Percentiles rank a stretch among this genome's conserved stretches.
Conservation (phyloP, 2,797 vertebrate species). For the Propithecus perrieri region DNA sequence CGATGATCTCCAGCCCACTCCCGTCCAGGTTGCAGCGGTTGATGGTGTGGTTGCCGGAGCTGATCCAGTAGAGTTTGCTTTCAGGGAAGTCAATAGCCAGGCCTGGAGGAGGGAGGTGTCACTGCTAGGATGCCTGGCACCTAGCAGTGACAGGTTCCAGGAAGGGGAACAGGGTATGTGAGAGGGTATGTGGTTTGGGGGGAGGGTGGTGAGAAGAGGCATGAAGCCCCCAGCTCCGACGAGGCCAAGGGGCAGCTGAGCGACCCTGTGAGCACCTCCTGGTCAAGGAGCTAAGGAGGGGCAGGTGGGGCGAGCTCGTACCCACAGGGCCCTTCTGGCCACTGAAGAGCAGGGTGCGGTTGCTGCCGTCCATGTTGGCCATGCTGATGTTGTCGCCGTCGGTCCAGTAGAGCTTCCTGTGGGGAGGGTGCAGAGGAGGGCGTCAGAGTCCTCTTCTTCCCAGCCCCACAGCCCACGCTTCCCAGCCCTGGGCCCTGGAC, state of each 20-base stretch:
- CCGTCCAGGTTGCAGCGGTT: conserved; percentile 94
- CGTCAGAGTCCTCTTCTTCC: background rate
- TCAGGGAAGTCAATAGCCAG: conserved; percentile 95
- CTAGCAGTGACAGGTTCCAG: background rate
- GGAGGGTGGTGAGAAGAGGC: background rate
- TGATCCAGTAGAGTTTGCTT: conserved; percentile 97
- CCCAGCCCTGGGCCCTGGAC: conserved; percentile 61
- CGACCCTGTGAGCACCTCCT: background rate
- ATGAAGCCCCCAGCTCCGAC: background rate
- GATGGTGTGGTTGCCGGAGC: conserved; percentile 94
- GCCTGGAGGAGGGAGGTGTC: conserved; percentile 83
- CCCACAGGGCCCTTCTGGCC: conserved; percentile 96
- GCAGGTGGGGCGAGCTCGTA: conserved; percentile 76
- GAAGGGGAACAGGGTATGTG: background rate
- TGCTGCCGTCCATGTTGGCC: conserved; percentile 96
- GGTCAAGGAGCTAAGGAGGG: fast-evolving
- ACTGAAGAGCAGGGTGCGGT: conserved; percentile 91
- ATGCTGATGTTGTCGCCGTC: conserved; percentile 97
- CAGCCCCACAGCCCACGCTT: fast-evolving
- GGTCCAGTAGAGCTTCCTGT: conserved; percentile 97
- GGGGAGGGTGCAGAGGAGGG: background rate
- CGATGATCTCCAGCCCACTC: conserved; percentile 89
- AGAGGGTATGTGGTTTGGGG: background rate
- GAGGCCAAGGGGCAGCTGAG: background rate
- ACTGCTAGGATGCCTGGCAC: background rate